Evolutionary conservation across 2,113 vertebrate species (phyloP), one percentile per base, ranked within the genome.

Genomic region (Piaya cayana): DNA sequence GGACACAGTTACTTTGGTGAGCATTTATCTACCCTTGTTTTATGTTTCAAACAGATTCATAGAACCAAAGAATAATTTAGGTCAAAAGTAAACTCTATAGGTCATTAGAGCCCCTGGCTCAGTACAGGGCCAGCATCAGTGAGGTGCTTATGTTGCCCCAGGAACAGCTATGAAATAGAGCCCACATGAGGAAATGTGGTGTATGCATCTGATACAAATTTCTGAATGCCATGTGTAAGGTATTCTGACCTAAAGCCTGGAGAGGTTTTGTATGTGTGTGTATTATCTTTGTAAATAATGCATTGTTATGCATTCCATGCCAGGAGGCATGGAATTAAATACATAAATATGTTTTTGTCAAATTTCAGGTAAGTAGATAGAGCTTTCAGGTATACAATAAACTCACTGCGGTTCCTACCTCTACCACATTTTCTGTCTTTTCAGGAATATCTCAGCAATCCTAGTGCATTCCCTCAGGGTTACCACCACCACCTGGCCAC

Each of bases 191-290:
- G 22, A 88, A 77, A 67, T 0, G 1, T 1, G 21, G 13, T 27
- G 42, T n/a, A 71, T 39, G 8, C 14, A 16, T 36, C 56, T 36
- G 3, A 8, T 34, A 62, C 2, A 19, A 32, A 71, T 81, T 76
- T 58, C 43, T 82, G 55, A 37, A 22, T n/a, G 58, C 6, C 0
- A 0, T 5, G 2, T 34, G 23, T 8, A 60, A 52, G 8, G 15
- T 3, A 21, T 36, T 84, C 47, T 77, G 69, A 56, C 11, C 55
- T 42, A 82, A 5, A 85, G 34, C 18, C 13, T 75, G 36, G 15
- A 50, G 4, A 8, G 10, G 14, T 34, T 85, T 34, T 78, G 21
- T 30, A 9, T 56, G 5, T 53, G 11, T 32, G 7, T 39, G 11
- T 5, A 39, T 84, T 56, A 43, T 5, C 69, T 78, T 70, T 56